phyloP scores from a whole-genome alignment of 2,113 vertebrate species.

The Cheilinus undulatus region DNA sequence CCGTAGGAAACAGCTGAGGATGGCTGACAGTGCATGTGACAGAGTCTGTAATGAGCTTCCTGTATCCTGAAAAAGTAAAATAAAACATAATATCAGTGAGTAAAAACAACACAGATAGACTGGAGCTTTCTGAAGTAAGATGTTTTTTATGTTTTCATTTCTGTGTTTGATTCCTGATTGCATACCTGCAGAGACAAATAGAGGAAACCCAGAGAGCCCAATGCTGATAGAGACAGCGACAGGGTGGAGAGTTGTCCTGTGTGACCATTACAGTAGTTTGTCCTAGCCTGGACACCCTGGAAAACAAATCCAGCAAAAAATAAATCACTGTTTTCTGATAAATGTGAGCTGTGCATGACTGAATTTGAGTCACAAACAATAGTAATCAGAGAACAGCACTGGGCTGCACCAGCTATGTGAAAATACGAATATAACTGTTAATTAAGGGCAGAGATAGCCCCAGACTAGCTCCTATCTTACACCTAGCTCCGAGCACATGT shows the following conservation, averaged over 20 bases:
- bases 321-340: not conserved
- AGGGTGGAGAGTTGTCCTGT: constrained; percentile 87
- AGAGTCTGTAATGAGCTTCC: constrained; percentile 78
- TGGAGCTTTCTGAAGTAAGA: not conserved
- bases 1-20: constrained; percentile 83
- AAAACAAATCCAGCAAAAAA: constrained; percentile 4
- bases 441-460: too few relatives aligned
- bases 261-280: constrained; percentile 83
- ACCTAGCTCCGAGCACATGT: too few relatives aligned
- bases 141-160: not conserved
- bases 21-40: constrained; percentile 78
- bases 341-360: not conserved
- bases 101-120: not conserved
- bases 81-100: not conserved
- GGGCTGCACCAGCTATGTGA: not conserved
- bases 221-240: constrained; percentile 81
- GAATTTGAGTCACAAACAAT: not conserved
- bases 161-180: constrained; percentile 1
- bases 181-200: constrained; percentile 86
- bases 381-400: not conserved
- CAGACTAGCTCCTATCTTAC: too few relatives aligned
- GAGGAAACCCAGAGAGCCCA: constrained; percentile 81
- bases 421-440: too few relatives aligned
- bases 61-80: constrained; percentile 76
- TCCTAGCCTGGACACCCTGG: constrained; percentile 84